A percentile compares a stretch with the other conserved stretches of the same genome.
Conservation (phyloP, 2,888 invertebrate species). For the Norana najaformis region DNA sequence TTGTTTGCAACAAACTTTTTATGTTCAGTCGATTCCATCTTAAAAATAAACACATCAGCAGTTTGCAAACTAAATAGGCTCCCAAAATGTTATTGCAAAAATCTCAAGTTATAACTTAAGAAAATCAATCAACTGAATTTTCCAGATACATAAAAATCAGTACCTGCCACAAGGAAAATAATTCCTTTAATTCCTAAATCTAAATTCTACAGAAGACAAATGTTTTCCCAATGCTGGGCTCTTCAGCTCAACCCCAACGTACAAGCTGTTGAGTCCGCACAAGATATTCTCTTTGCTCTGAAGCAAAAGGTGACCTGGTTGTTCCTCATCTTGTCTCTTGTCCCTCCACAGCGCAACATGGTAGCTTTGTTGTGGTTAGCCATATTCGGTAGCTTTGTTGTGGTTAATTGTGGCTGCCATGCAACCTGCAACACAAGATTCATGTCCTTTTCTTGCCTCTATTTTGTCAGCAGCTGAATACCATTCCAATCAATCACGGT, state of each 20-base stretch:
- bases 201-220: not conserved
- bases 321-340: too few relatives aligned
- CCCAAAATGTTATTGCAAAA: not conserved
- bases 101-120: not conserved
- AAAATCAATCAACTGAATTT: not conserved
- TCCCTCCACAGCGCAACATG: too few relatives aligned
- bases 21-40: conserved; percentile 55
- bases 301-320: not conserved
- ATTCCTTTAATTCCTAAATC: not conserved
- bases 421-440: too few relatives aligned
- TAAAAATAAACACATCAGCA: conserved; percentile 17
- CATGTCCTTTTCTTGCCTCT: too few relatives aligned
- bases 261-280: not conserved
- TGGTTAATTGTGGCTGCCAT: too few relatives aligned
- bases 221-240: not conserved
- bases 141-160: not conserved
- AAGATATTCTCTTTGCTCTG: not conserved
- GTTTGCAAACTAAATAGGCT: too few relatives aligned
- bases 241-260: not conserved
- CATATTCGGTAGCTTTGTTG: too few relatives aligned
- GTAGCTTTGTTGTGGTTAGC: too few relatives aligned
- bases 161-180: too few relatives aligned
- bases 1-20: conserved; percentile 53
- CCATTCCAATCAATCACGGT: too few relatives aligned
- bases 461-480: too few relatives aligned